Evolutionary conservation across 2,888 invertebrate genomes (phyloP).

Genomic region (Hyles lineata): DNA sequence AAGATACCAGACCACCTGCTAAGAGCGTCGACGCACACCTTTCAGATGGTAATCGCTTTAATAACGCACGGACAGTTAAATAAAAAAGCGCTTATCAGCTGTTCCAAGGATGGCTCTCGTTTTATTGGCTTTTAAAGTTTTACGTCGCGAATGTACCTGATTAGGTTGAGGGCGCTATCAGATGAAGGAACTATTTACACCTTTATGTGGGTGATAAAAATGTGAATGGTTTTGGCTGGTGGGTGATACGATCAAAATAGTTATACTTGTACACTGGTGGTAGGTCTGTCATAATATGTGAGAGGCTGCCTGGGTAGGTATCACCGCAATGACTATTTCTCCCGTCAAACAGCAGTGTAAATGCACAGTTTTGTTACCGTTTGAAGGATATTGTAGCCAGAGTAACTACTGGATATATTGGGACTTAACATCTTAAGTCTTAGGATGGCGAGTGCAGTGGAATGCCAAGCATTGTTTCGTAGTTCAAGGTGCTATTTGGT

Average conservation of each 20-base stretch:
- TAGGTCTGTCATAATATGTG: no score
- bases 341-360: no score
- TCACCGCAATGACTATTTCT: no score
- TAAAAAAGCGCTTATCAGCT: slow-evolving; percentile 80
- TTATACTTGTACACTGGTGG: no score
- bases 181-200: slow-evolving; percentile 28
- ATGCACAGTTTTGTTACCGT: no score
- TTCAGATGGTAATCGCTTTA: slow-evolving; percentile 11
- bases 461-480: no score
- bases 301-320: no score
- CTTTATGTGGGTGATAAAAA: slow-evolving; percentile 18
- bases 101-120: slow-evolving; percentile 66
- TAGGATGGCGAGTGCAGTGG: no score
- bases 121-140: slow-evolving; percentile 80
- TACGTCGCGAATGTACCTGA: slow-evolving; percentile 58
- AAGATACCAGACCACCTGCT: background rate
- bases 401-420: no score
- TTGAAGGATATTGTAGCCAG: no score
- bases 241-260: background rate
- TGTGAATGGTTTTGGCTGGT: background rate
- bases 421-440: no score
- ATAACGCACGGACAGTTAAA: slow-evolving; percentile 49
- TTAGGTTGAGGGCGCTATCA: slow-evolving; percentile 39
- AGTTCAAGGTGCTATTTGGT: no score
- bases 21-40: slow-evolving; percentile 14